These are phyloP conservation scores for Limnothrissa miodon DNA, from an alignment of 2,113 vertebrate genomes.

Conservation along the genomic window DNA sequence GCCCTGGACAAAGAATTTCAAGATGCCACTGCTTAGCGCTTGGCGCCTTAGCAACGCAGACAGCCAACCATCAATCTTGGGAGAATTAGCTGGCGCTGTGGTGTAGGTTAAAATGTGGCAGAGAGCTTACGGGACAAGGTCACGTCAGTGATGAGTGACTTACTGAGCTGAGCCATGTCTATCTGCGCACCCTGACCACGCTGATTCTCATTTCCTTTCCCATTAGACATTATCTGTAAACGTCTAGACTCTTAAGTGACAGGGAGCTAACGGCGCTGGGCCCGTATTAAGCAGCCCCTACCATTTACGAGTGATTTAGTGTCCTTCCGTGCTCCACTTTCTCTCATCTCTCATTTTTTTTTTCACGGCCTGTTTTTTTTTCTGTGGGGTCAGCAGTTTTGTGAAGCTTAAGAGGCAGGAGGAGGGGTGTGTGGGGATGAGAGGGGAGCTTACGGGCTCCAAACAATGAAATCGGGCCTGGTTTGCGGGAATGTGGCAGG, in stretches of 20 bases:
- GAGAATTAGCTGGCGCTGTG: not conserved
- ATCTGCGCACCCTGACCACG: not conserved
- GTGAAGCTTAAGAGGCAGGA: slow-evolving; percentile 15
- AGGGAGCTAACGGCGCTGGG: not conserved
- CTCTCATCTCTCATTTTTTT: not conserved
- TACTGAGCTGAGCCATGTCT: not conserved
- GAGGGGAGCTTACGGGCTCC: slow-evolving; percentile 5
- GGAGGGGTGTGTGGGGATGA: not conserved
- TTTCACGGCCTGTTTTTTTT: slow-evolving; percentile 18
- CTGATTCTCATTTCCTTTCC: not conserved
- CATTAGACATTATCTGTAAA: not conserved
- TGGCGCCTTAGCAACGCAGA: not conserved
- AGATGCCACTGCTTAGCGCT: not conserved
- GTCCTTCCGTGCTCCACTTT: not conserved
- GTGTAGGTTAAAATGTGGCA: too few relatives aligned
- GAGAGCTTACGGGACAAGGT: too few relatives aligned
- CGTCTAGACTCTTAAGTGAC: not conserved
- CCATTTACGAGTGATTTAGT: slow-evolving; percentile 9
- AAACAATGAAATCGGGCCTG: slow-evolving; percentile 48
- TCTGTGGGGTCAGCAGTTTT: slow-evolving; percentile 34
- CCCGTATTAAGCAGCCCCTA: not conserved
- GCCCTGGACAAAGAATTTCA: not conserved
- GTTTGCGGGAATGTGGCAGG: slow-evolving; percentile 52
- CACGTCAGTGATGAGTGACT: not conserved
- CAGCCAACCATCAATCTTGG: not conserved